Percentiles rank a stretch among this genome's conserved stretches.
Evolutionary conservation across 2,113 vertebrate genomes (phyloP).

Genomic region (Caracal caracal): DNA sequence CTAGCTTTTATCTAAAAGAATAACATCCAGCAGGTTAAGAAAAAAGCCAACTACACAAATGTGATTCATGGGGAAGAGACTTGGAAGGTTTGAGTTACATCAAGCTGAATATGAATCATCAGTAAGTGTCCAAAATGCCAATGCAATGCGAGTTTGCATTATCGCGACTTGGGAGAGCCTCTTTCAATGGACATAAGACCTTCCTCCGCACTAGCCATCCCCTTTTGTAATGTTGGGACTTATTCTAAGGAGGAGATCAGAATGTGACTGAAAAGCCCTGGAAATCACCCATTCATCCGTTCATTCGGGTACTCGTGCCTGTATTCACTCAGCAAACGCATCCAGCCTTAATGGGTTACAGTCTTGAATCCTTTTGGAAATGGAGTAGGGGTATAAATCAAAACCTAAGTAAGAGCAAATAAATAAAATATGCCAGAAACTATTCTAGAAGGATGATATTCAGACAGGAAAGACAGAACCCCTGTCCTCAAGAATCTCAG

Average conservation of each 20-base stretch:
- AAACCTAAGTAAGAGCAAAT: neutral
- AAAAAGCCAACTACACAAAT: neutral
- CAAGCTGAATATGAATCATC: neutral
- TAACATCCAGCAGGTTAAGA: neutral
- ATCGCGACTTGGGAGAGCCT: neutral
- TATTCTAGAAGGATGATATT: neutral
- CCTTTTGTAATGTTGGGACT: neutral
- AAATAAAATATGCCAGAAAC: neutral
- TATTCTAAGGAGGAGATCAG: neutral
- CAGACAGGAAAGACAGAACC: neutral
- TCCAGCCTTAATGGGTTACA: neutral
- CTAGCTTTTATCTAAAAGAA: neutral
- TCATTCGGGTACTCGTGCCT: neutral
- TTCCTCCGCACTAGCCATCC: rapidly evolving
- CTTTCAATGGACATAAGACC: neutral
- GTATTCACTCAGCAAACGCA: neutral
- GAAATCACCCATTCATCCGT: neutral
- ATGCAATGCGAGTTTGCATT: rapidly evolving
- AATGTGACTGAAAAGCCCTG: neutral
- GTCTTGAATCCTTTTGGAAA: neutral
- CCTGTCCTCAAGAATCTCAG: neutral
- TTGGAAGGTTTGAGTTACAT: neutral
- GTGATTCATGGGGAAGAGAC: neutral
- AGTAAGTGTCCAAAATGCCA: neutral
- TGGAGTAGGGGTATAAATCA: neutral